Evolutionary conservation across 2,888 invertebrate species (phyloP).

Genomic region (Andrena chrysosceles): DNA sequence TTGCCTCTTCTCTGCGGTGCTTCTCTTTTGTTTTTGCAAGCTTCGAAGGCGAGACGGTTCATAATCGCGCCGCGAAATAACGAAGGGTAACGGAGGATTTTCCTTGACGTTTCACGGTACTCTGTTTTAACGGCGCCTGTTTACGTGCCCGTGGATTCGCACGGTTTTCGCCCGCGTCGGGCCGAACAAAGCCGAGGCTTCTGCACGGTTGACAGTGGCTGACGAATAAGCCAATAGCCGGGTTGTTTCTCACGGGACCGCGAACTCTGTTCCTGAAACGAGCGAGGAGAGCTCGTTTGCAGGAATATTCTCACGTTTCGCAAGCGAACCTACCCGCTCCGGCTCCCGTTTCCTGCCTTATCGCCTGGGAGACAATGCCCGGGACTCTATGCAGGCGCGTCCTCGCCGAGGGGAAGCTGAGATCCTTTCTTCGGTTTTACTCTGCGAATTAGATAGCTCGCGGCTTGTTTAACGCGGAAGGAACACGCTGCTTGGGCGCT

Average conservation of each 20-base stretch:
- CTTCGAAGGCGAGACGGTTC: too few species aligned
- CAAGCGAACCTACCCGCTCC: constrained; percentile 30
- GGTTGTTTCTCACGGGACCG: constrained; percentile 64
- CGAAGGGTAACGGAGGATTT: background rate
- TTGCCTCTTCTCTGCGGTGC: too few species aligned
- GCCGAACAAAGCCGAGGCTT: constrained; percentile 27
- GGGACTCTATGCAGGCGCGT: background rate
- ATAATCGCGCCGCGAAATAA: background rate
- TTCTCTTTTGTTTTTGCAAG: too few species aligned
- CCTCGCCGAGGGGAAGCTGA: background rate
- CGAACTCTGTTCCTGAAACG: constrained; percentile 40
- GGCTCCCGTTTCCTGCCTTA: constrained; percentile 58
- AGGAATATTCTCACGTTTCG: constrained; percentile 60
- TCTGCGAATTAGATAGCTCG: constrained; percentile 16
- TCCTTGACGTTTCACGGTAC: too few species aligned
- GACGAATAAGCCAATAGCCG: constrained; percentile 54
- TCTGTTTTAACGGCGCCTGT: background rate
- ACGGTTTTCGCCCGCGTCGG: constrained; percentile 55
- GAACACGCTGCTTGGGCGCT: background rate
- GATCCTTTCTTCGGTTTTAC: constrained; percentile 36
- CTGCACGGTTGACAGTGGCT: constrained; percentile 32
- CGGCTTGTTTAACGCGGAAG: background rate
- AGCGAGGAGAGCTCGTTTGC: constrained; percentile 27
- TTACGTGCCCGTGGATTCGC: constrained; percentile 35
- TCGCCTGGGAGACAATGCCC: constrained; percentile 54